These are phyloP conservation scores for Orientallactaga sibirica DNA, from an alignment of 2,797 vertebrate species.

Conservation along the genomic window DNA sequence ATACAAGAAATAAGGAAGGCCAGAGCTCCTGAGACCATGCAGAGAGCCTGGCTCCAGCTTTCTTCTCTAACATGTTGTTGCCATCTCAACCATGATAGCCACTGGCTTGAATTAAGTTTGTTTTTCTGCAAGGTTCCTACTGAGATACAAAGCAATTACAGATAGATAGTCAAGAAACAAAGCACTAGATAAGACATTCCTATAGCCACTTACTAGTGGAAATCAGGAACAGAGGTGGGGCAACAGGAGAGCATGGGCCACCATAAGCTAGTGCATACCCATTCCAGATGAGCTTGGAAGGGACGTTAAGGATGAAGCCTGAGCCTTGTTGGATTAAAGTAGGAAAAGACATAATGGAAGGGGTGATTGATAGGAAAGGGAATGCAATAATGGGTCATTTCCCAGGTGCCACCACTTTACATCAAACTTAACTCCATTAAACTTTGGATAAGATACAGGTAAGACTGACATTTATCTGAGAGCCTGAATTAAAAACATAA, in stretches of 20 bases:
- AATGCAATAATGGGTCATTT: neutral
- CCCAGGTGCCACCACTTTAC: neutral
- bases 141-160: neutral
- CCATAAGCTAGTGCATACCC: neutral
- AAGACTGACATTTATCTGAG: neutral
- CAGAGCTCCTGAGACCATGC: neutral
- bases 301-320: neutral
- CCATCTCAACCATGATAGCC: neutral
- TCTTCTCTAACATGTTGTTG: neutral
- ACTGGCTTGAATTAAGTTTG: neutral
- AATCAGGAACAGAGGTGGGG: neutral
- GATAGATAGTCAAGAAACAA: neutral
- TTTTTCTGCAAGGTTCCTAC: neutral
- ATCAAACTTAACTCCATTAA: neutral
- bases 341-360: neutral
- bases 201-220: neutral
- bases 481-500: constrained; percentile 50
- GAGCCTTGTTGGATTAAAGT: neutral
- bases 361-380: neutral
- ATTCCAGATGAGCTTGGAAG: neutral
- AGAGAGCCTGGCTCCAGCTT: neutral
- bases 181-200: neutral
- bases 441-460: neutral
- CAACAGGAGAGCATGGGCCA: neutral
- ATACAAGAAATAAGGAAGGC: neutral